phyloP scores from a whole-genome alignment of 2,797 vertebrate genomes.

The Chelmon rostratus region DNA sequence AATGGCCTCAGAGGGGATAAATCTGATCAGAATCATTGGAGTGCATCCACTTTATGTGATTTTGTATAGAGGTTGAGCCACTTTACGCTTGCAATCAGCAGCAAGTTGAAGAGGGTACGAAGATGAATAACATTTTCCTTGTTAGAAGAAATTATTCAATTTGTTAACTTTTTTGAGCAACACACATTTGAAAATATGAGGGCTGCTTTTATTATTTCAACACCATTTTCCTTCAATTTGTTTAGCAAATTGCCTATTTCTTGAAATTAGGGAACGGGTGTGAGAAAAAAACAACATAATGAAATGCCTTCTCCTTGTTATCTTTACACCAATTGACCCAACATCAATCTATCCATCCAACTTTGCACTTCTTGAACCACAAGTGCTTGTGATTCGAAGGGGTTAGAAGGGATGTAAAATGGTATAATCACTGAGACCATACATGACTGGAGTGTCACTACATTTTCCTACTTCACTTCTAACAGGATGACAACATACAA shows the following conservation, averaged over 20 bases:
- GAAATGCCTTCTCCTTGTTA: constrained; percentile 17
- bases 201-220: constrained; percentile 45
- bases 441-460: not conserved
- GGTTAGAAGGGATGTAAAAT: not conserved
- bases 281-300: constrained; percentile 31
- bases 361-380: constrained; percentile 5
- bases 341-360: too few species aligned
- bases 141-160: constrained; percentile 65
- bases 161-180: constrained; percentile 47
- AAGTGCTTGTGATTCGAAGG: not conserved
- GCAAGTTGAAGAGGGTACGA: constrained; percentile 60
- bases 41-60: constrained; percentile 77
- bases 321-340: constrained; percentile 8
- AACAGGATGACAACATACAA: constrained; percentile 7
- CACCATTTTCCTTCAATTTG: constrained; percentile 10
- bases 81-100: constrained; percentile 67
- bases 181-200: constrained; percentile 30
- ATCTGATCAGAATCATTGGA: constrained; percentile 79
- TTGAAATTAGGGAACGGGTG: constrained; percentile 13
- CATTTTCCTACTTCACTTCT: constrained; percentile 6
- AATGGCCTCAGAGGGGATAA: constrained; percentile 69
- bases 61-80: constrained; percentile 62
- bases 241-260: constrained; percentile 37
- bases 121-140: constrained; percentile 62
- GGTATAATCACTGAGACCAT: not conserved